Base-by-base conservation (phyloP, 2,797 vertebrate species). In the Cynopterus sphinx region DNA sequence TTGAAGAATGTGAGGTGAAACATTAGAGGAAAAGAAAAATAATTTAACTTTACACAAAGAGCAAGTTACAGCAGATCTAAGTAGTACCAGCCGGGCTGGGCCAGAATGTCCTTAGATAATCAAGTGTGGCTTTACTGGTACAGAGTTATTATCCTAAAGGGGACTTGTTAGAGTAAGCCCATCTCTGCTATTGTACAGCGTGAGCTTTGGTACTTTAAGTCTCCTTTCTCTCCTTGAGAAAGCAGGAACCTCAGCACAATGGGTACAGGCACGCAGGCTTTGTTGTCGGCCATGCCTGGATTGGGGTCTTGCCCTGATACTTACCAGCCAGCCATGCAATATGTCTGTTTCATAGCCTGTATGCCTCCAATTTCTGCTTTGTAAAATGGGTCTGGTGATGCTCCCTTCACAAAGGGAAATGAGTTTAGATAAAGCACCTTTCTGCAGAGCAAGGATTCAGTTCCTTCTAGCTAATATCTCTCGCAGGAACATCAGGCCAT, bases 21-120 rank as follows among this genome's bases (percentile, higher is more conserved):
- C 21, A 70, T 85, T 15, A 89, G 71, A 95, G 17, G 46, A 78
- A 93, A 87, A 75, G 24, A 33, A 70, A 57, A 87, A 95, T 43
- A 77, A 74, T 90, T 75, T 79, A 17, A 88, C 46, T 31, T 84
- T 93, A 49, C 55, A 49, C 0, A 8, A 87, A 75, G 51, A 90
- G 11, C 49, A 70, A 36, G 9, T 96, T 87, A 81, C 49, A 46
- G 59, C 49, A 83, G 59, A 77, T 28, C n/a, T 77, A 70, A 89
- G 74, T 16, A 51, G 81, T 59, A 22, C 26, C 49, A 82, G 39
- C 11, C 39, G 31, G 51, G 0, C 41, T 63, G 67, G n/a, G 26
- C 39, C 46, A 94, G 46, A 77, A 51, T n/a, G 63, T 78, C 77
- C 59, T 89, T 53, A 78, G 51, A 83, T 78, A 53, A 93, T 73